Percentiles rank a stretch among this genome's conserved stretches.
Conservation (phyloP, 1,140 invertebrate genomes). For the Bilobella aurantiaca region DNA sequence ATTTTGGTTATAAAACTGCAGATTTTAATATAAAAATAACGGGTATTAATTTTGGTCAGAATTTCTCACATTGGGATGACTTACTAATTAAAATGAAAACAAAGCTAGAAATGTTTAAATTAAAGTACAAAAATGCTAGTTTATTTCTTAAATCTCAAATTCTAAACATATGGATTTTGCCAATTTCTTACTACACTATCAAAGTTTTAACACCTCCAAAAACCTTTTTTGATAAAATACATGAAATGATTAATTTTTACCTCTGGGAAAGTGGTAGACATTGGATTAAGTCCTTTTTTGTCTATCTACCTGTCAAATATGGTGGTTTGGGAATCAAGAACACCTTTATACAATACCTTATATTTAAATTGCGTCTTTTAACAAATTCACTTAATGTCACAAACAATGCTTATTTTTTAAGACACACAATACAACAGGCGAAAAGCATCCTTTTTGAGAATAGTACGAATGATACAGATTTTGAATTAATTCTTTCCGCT, state of each 20-base stretch:
- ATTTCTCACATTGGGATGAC: not conserved
- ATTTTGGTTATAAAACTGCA: not conserved
- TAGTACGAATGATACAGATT: too few species aligned
- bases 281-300: not conserved
- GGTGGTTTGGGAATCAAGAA: not conserved
- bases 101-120: not conserved
- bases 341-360: not conserved
- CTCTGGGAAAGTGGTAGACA: not conserved
- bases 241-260: not conserved
- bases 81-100: not conserved
- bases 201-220: not conserved
- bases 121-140: not conserved
- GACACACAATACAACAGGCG: too few species aligned
- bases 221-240: not conserved
- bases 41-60: conserved; percentile 10
- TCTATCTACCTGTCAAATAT: not conserved
- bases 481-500: too few species aligned
- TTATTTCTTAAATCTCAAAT: conserved; percentile 1
- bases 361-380: not conserved
- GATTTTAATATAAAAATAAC: not conserved
- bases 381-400: not conserved
- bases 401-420: not conserved
- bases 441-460: too few species aligned
- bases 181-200: conserved; percentile 3
- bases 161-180: conserved; percentile 5